Base-by-base conservation (phyloP, 2,797 vertebrate species). In the Psittacula echo region DNA sequence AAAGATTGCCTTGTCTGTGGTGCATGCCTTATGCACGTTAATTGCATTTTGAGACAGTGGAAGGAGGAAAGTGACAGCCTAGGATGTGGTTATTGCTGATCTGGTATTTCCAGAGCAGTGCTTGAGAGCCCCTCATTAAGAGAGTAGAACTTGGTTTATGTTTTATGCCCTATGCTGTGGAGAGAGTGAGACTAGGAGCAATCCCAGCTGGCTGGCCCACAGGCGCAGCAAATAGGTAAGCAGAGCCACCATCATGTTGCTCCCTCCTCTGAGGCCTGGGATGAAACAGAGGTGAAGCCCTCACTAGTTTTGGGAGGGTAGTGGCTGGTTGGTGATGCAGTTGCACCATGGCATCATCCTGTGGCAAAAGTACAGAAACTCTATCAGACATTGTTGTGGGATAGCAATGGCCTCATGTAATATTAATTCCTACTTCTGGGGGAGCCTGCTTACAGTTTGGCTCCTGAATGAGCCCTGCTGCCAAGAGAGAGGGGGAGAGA, bases 81-180 rank as follows among this genome's bases (percentile, higher is more conserved):
- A 44, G 58, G 48, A 85, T 70, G 75, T 76, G 81, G 60, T 87
- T 85, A 51, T 60, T 93, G 62, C 44, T 74, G 86, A 48, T 93
- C 77, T 90, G 75, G 56, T 87, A 79, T 66, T 86, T 66, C 90
- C 74, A 73, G 60, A 85, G 72, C 70, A 80, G 61, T 0, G 0
- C 50, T 78, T 44, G 56, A 83, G 87, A 92, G 62, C 48, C 71
- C 51, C 78, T 96, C 70, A 87, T 96, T 94, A 95, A 60, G 51
- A 87, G 71, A 75, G 92, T 75, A 94, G 60, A 84, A 67, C 11
- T 86, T 76, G 65, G 74, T 61, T 87, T 92, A 34, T 29, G 41
- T 77, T 90, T 90, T 71, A 42, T 85, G 56, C 30, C 53, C 20
- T 61, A 12, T 72, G 32, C 75, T 95, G 64, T 20, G 58, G 44